Conservation (phyloP, 2,797 vertebrate species). For the Lutra lutra region DNA sequence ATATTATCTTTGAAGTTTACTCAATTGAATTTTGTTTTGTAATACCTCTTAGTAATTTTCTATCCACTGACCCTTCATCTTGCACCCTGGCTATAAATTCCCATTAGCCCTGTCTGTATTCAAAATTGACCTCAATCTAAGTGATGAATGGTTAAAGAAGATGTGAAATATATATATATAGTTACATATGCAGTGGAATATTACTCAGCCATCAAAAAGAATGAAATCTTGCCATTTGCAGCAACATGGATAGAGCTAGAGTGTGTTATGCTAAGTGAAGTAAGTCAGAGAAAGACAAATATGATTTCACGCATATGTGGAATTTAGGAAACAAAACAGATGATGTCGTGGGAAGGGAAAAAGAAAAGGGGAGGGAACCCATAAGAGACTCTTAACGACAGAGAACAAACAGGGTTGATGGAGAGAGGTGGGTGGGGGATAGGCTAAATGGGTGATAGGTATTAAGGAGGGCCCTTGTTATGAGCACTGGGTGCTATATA, state of each 20-base stretch:
- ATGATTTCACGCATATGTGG: background rate
- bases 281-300: background rate
- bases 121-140: background rate
- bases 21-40: background rate
- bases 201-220: background rate
- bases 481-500: background rate
- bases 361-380: background rate
- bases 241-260: background rate
- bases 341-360: background rate
- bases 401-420: background rate
- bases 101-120: background rate
- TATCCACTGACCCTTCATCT: background rate
- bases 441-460: background rate
- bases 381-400: background rate
- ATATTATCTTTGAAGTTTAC: background rate
- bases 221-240: background rate
- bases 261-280: background rate
- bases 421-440: background rate
- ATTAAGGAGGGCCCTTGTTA: background rate
- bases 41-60: background rate
- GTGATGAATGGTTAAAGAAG: too few relatives aligned
- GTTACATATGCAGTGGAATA: background rate
- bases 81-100: background rate
- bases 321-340: background rate
- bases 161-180: too few relatives aligned